phyloP scores from a whole-genome alignment of 2,797 vertebrate species.

The Aplochiton taeniatus region DNA sequence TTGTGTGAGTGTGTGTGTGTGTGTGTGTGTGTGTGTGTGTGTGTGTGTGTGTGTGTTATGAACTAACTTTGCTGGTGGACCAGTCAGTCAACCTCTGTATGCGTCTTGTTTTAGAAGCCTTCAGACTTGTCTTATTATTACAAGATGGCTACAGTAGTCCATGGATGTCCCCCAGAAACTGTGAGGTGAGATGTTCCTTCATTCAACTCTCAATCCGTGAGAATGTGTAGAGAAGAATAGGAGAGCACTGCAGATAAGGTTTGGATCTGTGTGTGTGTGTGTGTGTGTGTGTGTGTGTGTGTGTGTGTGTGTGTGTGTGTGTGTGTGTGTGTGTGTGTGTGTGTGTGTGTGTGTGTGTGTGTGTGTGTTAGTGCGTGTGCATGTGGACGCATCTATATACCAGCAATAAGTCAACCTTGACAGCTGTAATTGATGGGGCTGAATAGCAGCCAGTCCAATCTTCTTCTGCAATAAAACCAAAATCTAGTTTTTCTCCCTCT shows the following conservation, averaged over 20 bases:
- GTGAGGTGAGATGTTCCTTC: too few species aligned
- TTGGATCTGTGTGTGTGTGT: background rate
- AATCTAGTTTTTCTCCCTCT: constrained; percentile 19
- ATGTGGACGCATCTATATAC: constrained; percentile 5
- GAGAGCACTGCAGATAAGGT: too few species aligned
- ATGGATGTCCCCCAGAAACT: too few species aligned
- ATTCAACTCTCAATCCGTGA: background rate
- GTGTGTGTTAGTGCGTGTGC: constrained; percentile 2
- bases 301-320: background rate
- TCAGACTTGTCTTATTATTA: too few species aligned
- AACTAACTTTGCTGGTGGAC: background rate
- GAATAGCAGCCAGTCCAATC: constrained; percentile 62
- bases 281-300: background rate
- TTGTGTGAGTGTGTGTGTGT: too few species aligned
- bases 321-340: background rate
- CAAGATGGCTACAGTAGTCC: too few species aligned
- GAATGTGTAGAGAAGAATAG: too few species aligned
- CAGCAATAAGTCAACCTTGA: constrained; percentile 61
- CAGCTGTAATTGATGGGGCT: constrained; percentile 60
- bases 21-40: background rate
- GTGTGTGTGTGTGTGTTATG: background rate
- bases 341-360: constrained; percentile 18
- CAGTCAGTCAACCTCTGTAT: too few species aligned
- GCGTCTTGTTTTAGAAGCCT: too few species aligned
- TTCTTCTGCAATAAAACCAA: constrained; percentile 55